phyloP scores from a whole-genome alignment of 1,140 invertebrate genomes.

The Carposina sasakii region DNA sequence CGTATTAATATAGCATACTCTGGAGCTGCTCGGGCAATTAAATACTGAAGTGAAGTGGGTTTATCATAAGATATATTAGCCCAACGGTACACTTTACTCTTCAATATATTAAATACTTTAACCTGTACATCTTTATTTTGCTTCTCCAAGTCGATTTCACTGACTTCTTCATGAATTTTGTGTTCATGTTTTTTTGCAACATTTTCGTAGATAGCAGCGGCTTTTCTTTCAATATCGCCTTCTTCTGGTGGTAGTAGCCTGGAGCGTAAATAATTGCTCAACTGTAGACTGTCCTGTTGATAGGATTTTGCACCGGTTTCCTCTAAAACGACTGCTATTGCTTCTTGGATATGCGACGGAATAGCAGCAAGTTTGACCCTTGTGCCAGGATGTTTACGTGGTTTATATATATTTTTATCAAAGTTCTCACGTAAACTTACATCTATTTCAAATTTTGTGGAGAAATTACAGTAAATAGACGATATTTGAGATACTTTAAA shows the following conservation, averaged over 20 bases:
- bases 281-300: conserved; percentile 64
- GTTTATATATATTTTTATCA: conserved; percentile 75
- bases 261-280: conserved; percentile 75
- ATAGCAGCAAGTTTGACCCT: conserved; percentile 65
- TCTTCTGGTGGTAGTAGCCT: conserved; percentile 77
- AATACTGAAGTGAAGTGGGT: conserved; percentile 78
- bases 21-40: conserved; percentile 77
- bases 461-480: conserved; percentile 34
- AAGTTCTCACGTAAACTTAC: conserved; percentile 69
- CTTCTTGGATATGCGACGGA: conserved; percentile 74
- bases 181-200: conserved; percentile 53
- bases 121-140: conserved; percentile 58
- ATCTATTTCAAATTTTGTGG: conserved; percentile 70
- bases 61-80: conserved; percentile 79
- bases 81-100: conserved; percentile 79
- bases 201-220: conserved; percentile 45
- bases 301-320: conserved; percentile 73
- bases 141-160: conserved; percentile 37
- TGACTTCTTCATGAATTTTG: conserved; percentile 43
- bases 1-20: conserved; percentile 83
- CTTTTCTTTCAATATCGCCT: conserved; percentile 66
- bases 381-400: conserved; percentile 80
- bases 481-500: conserved; percentile 35
- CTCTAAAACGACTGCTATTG: conserved; percentile 71
- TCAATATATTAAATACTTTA: conserved; percentile 66